Conservation (phyloP, 1,140 invertebrate genomes). For the Euura saliciscinereae region DNA sequence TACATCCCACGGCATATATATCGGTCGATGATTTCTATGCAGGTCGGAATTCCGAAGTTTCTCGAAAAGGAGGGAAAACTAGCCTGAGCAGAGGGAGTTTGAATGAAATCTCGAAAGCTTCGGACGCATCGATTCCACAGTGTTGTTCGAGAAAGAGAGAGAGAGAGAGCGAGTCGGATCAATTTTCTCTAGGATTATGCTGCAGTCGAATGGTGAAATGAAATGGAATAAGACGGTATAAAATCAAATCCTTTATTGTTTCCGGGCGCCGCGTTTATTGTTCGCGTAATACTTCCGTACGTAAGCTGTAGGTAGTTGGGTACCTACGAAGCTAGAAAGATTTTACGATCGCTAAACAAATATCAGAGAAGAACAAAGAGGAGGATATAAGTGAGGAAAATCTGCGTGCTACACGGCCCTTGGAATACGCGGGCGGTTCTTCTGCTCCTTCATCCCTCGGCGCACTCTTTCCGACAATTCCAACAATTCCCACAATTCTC, state of each 20-base stretch:
- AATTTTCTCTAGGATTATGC: not conserved
- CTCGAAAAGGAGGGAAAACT: no score
- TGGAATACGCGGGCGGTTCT: no score
- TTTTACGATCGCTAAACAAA: no score
- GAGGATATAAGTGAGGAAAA: no score
- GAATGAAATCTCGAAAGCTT: no score
- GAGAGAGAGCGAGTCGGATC: not conserved
- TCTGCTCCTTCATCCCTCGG: not conserved
- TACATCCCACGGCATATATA: no score
- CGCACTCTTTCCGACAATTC: not conserved
- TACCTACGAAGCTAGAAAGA: no score
- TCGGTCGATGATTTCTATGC: no score
- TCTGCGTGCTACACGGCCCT: no score
- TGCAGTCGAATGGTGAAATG: not conserved
- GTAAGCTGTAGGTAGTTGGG: not conserved
- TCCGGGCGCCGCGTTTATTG: not conserved
- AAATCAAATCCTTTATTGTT: slow-evolving; percentile 20
- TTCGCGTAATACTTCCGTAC: not conserved
- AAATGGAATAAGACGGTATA: slow-evolving; percentile 17
- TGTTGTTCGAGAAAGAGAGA: not conserved
- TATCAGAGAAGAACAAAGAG: no score
- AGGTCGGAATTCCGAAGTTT: no score
- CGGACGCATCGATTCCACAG: not conserved
- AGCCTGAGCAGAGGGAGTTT: no score
- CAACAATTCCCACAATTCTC: not conserved